Percentiles rank a stretch among this genome's conserved stretches.
phyloP scores from a whole-genome alignment of 2,113 vertebrate species.

The Cyanistes caeruleus region DNA sequence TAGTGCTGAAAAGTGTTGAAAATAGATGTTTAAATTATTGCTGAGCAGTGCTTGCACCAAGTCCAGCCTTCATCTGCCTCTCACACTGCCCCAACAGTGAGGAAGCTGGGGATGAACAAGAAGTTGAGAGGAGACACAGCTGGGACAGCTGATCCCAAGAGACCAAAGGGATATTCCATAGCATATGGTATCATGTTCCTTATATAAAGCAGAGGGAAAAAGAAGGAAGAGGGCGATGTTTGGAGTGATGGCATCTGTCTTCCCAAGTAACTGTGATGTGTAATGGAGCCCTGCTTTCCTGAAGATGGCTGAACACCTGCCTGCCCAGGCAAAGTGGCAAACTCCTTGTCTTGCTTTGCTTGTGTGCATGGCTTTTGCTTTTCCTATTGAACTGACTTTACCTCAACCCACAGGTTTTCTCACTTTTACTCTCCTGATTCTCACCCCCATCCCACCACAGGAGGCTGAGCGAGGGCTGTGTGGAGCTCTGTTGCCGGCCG shows the following conservation, averaged over 20 bases:
- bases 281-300: not conserved
- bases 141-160: not conserved
- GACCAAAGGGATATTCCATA: not conserved
- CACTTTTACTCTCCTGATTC: not conserved
- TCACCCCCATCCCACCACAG: not conserved
- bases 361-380: not conserved
- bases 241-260: not conserved
- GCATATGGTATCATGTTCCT: not conserved
- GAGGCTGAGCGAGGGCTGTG: not conserved
- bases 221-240: not conserved
- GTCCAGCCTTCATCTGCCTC: not conserved
- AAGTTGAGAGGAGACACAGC: not conserved
- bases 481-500: not conserved
- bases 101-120: not conserved
- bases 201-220: not conserved
- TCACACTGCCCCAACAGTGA: not conserved
- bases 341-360: not conserved
- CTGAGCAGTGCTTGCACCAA: not conserved
- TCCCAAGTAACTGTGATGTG: fast-evolving
- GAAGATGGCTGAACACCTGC: not conserved
- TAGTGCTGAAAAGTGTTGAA: not conserved
- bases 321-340: not conserved
- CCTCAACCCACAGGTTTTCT: not conserved
- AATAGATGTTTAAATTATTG: not conserved
- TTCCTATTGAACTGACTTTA: not conserved